phyloP scores from a whole-genome alignment of 2,797 vertebrate species.

The Argyrosomus regius region DNA sequence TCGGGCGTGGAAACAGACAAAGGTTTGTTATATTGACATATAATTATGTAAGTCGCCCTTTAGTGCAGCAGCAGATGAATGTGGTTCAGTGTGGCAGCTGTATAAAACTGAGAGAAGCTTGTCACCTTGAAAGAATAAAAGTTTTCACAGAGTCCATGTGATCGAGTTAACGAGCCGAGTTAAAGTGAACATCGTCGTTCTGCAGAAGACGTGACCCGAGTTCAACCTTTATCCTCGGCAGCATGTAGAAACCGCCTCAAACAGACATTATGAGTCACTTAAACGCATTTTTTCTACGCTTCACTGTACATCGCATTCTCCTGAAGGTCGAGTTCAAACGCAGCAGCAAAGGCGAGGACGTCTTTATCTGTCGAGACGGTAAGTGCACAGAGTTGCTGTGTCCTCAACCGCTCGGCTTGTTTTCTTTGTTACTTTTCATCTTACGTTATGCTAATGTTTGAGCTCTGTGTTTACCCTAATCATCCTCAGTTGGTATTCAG shows the following conservation, averaged over 20 bases:
- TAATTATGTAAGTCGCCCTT: not conserved
- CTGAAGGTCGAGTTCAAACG: not conserved
- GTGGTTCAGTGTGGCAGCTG: not conserved
- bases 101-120: not conserved
- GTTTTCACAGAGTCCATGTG: not conserved
- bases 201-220: slow-evolving; percentile 7
- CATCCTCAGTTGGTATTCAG: not conserved
- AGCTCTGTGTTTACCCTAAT: not conserved
- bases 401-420: not conserved
- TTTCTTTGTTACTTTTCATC: not conserved
- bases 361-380: not conserved
- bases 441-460: not conserved
- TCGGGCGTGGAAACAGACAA: too few species aligned
- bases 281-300: not conserved
- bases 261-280: not conserved
- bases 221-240: slow-evolving; percentile 1
- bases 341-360: not conserved
- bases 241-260: not conserved
- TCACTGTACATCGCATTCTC: not conserved
- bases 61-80: not conserved
- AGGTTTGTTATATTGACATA: too few species aligned
- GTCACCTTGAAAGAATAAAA: not conserved
- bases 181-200: slow-evolving; percentile 1
- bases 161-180: not conserved
- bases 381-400: not conserved